These are phyloP conservation scores for Micromussa lordhowensis DNA, from an alignment of 92 coral and sea anemone genomes.

Conservation along the genomic window DNA sequence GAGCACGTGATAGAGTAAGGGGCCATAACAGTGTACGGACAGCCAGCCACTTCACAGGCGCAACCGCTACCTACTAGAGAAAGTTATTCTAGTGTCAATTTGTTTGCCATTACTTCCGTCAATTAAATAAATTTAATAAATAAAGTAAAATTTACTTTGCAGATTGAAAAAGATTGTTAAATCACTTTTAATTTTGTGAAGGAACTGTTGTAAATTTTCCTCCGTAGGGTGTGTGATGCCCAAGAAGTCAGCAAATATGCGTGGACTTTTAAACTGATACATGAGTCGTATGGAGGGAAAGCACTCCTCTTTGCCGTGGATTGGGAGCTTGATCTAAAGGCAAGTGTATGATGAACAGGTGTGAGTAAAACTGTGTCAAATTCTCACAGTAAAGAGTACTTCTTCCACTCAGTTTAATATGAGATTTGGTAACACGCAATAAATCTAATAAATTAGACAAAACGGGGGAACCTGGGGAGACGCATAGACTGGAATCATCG, in stretches of 20 bases:
- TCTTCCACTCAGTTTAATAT: neutral
- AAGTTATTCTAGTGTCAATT: no score
- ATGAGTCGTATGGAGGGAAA: neutral
- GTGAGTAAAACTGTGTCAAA: neutral
- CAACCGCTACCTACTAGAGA: no score
- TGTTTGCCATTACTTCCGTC: no score
- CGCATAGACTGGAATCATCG: neutral
- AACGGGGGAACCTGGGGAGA: neutral
- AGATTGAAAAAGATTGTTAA: no score
- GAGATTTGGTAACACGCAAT: neutral
- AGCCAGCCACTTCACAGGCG: no score
- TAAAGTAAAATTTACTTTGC: no score
- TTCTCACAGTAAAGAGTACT: neutral
- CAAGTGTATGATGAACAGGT: neutral
- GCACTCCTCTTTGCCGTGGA: slow-evolving; percentile 32
- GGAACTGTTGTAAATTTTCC: no score
- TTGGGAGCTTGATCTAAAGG: slow-evolving; percentile 22
- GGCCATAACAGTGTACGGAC: no score
- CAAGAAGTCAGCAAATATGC: slow-evolving; percentile 9
- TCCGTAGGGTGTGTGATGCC: slow-evolving; percentile 29
- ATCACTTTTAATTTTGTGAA: no score
- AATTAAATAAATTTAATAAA: no score
- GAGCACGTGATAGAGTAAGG: no score
- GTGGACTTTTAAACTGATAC: slow-evolving; percentile 35
- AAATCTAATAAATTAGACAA: neutral